These are phyloP conservation scores for Lepidonotus clava DNA, from an alignment of 2,888 invertebrate genomes.

Conservation along the genomic window DNA sequence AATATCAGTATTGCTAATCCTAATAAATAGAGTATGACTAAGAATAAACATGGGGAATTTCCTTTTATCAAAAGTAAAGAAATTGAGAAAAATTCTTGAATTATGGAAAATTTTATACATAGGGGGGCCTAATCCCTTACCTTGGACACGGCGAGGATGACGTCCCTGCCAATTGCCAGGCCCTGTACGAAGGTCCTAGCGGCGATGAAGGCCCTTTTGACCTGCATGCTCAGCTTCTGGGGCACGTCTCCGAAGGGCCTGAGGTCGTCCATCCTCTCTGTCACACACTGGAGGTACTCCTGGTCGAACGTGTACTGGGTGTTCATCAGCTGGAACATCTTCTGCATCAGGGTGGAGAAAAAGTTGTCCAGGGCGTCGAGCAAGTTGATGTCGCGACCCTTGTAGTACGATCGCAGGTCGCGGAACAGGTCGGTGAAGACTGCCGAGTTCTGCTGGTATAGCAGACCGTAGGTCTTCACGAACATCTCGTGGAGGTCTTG, in stretches of 20 bases:
- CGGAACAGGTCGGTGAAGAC: conserved; percentile 95
- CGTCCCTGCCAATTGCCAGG: conserved; percentile 89
- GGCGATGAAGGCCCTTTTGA: conserved; percentile 95
- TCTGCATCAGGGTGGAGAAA: conserved; percentile 94
- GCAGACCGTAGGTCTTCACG: conserved; percentile 94
- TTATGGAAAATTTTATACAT: no score
- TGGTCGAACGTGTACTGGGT: conserved; percentile 94
- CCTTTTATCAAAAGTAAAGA: no score
- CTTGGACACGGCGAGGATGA: conserved; percentile 82
- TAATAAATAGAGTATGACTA: no score
- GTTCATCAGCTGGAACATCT: conserved; percentile 94
- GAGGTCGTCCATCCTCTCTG: conserved; percentile 94
- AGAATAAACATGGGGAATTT: no score
- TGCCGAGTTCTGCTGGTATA: conserved; percentile 95
- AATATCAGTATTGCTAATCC: no score
- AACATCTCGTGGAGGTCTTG: conserved; percentile 97
- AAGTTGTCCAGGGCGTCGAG: conserved; percentile 94
- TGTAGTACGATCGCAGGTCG: conserved; percentile 94
- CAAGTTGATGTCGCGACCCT: conserved; percentile 86
- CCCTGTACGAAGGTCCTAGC: conserved; percentile 96
- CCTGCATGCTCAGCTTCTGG: conserved; percentile 92
- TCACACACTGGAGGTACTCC: conserved; percentile 90
- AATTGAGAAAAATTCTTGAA: no score
- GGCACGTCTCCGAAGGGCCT: conserved; percentile 98
- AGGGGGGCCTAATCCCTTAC: conserved; percentile 63